Evolutionary conservation across 2,888 invertebrate genomes (phyloP), one percentile per base, ranked within the genome.

Genomic region (Lutraria lutraria): DNA sequence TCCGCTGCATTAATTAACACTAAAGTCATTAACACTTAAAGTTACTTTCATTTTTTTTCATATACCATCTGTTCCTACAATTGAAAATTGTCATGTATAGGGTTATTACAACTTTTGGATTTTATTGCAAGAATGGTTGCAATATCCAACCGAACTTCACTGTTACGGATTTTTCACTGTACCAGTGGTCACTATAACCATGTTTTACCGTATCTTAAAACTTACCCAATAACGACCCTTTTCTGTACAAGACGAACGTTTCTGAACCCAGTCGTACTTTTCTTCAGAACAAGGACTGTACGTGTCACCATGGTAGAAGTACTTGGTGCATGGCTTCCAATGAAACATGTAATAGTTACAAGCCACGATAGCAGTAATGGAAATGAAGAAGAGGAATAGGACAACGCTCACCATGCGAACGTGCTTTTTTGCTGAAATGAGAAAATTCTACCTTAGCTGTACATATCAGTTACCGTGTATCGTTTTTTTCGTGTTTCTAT

Each of bases 341-440:
- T 34, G 25, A 6, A 76, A 76, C 16, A 25, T 25, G 76, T 76
- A 76, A 19, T 76, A 76, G 1, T 25, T 31, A 13, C 76, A 31
- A 16, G 34, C 34, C 8, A 76, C 29, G 2, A 76, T 16, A 10
- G 76, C 76, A 13, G 76, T 31, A 31, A 76, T 25, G 29, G 76
- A 76, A 19, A 76, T 15, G 76, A 34, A 76, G 25, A 76, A 76
- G 34, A 76, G 19, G 13, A 76, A 76, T 0, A 76, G 8, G 10
- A 76, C 34, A 1, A 76, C 76, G 16, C 76, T 76, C 19, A 76
- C 29, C 29, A 76, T 76, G 25, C 76, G 76, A 31, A 76, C 76
- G 16, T 76, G 76, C 31, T 76, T 76, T 31, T 76, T 76, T 31
- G 76, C 76, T 76, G 76, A 76, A 76, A 76, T 10, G 19, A 76